A percentile compares a stretch with the other conserved stretches of the same genome.
Evolutionary conservation across 1,140 invertebrate genomes (phyloP).

Genomic region (Leptinotarsa undecemlineata): DNA sequence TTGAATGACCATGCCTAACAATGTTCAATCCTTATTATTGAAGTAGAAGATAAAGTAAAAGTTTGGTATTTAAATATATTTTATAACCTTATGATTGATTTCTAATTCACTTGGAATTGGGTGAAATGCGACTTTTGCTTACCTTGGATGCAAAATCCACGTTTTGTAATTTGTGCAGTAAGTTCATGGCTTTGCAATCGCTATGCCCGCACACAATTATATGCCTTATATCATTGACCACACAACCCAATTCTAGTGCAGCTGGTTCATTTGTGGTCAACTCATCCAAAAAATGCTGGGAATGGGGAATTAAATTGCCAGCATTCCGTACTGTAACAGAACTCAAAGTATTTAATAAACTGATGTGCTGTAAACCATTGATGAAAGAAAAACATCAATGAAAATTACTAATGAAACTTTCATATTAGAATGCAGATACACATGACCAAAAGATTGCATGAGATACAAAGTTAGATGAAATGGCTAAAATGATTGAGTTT

Average conservation of each 20-base stretch:
- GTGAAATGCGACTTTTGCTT: constrained; percentile 36
- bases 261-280: constrained; percentile 91
- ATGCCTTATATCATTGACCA: constrained; percentile 90
- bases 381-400: too few species aligned
- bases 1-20: too few species aligned
- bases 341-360: background rate
- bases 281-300: constrained; percentile 84
- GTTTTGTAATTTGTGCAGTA: constrained; percentile 81
- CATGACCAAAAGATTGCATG: too few species aligned
- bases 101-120: too few species aligned
- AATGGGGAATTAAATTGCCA: constrained; percentile 89
- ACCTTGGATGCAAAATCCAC: constrained; percentile 74
- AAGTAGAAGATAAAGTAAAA: too few species aligned
- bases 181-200: constrained; percentile 97
- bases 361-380: background rate
- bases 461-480: too few species aligned
- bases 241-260: constrained; percentile 89
- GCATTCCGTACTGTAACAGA: constrained; percentile 83
- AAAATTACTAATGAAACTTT: too few species aligned
- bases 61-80: too few species aligned
- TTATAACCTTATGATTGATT: too few species aligned
- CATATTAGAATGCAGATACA: too few species aligned
- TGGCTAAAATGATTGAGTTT: too few species aligned
- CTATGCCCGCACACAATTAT: constrained; percentile 96
- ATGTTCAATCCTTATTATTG: too few species aligned